These are phyloP conservation scores for Colostygia pectinataria DNA, from an alignment of 2,888 invertebrate species.

Conservation along the genomic window DNA sequence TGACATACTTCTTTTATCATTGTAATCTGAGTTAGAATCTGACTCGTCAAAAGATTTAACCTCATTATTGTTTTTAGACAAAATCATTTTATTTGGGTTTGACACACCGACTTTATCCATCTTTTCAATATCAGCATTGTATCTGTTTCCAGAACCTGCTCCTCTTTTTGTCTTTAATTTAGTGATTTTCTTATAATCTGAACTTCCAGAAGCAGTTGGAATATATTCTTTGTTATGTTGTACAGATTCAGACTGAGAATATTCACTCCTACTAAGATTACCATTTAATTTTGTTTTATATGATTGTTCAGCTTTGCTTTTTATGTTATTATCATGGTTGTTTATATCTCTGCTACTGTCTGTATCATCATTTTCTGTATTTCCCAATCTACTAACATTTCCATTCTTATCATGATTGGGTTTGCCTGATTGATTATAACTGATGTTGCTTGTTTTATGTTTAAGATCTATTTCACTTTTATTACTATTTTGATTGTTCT, in stretches of 20 bases:
- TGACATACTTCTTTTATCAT: not conserved
- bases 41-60: slow-evolving; percentile 1
- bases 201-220: slow-evolving; percentile 48
- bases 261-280: not conserved
- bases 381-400: not conserved
- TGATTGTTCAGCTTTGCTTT: not conserved
- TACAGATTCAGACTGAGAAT: not conserved
- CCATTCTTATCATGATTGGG: not conserved
- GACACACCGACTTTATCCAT: not conserved
- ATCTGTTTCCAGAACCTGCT: too few relatives aligned
- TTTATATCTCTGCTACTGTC: not conserved
- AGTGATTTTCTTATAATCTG: slow-evolving; percentile 30
- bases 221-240: slow-evolving; percentile 32
- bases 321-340: too few relatives aligned
- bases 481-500: not conserved
- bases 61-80: not conserved
- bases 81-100: not conserved
- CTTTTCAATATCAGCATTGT: too few relatives aligned
- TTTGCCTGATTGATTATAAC: not conserved
- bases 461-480: not conserved
- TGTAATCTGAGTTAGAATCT: not conserved
- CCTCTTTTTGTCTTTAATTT: not conserved
- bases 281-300: slow-evolving; percentile 2
- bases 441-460: not conserved
- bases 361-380: not conserved